These are phyloP conservation scores for Gambelia wislizenii DNA, from an alignment of 2,797 vertebrate species.

Conservation along the genomic window DNA sequence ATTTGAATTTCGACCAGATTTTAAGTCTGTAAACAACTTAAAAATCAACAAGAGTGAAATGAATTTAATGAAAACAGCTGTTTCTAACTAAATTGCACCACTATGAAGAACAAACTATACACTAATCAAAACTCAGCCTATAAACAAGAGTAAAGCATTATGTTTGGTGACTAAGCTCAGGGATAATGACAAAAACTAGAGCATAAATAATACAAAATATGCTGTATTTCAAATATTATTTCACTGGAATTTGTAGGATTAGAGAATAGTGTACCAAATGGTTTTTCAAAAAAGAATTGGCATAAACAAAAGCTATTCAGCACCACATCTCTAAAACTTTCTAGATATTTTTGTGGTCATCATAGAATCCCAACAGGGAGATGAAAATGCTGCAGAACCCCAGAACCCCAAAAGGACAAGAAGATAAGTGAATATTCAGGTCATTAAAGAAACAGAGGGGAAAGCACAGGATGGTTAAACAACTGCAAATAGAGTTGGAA, in stretches of 20 bases:
- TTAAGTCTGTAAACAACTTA: slow-evolving; percentile 10
- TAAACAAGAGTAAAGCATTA: background rate
- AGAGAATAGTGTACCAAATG: background rate
- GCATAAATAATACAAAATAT: background rate
- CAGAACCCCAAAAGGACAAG: background rate
- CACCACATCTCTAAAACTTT: background rate
- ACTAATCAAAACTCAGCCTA: background rate
- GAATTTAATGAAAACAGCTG: background rate
- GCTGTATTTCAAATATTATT: slow-evolving; percentile 3
- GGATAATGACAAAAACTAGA: background rate
- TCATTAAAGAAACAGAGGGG: background rate
- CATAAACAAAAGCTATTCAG: background rate
- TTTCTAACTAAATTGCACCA: slow-evolving; percentile 7
- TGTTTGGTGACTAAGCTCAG: background rate
- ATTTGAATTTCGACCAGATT: slow-evolving; percentile 16
- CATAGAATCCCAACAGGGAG: background rate
- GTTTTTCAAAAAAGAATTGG: background rate
- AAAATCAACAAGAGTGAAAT: slow-evolving; percentile 32
- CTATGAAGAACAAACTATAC: background rate
- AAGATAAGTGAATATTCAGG: slow-evolving; percentile 4
- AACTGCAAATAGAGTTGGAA: background rate
- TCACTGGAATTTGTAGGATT: background rate
- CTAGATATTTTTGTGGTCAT: background rate
- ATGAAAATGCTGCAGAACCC: background rate
- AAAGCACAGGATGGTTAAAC: background rate